Base-by-base conservation (phyloP, 2,797 vertebrate genomes). In the Lagocephalus sceleratus region DNA sequence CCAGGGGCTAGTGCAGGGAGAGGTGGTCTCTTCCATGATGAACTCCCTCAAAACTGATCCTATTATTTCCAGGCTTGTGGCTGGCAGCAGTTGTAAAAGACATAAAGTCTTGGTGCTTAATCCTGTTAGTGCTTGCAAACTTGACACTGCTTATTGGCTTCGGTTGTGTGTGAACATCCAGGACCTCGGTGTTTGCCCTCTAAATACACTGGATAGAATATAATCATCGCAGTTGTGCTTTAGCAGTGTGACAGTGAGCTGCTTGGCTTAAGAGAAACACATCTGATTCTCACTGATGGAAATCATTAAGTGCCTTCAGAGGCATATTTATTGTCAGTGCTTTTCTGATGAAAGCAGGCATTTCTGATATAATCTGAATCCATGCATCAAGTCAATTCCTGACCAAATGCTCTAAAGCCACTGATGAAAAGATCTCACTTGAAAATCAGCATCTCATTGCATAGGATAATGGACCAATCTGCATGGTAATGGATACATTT, bases 71-170 rank as follows among this genome's bases (percentile, higher is more conserved):
- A 88, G 80, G 67, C 82, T 83, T 84, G 75, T 79, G 79, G 70
- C 83, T 87, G 85, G 87, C 87, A 88, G 79, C 64, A 58, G 84
- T 81, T 76, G 81, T 88, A 88, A 87, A 90, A 91, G 83, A 89
- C 88, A 90, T 87, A 88, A 90, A 88, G 81, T 91, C 80, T 83
- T 83, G 84, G 83, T 83, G 84, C 87, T 87, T 89, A 92, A 90
- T 90, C 88, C 87, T 87, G 82, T 90, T 90, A 90, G 86, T 80
- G 72, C 82, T 35, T 81, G 84, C 83, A 87, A 86, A 85, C 77
- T 81, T 85, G 85, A 85, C 84, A 85, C 75, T 71, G 77, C 85
- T 84, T 84, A 84, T 84, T 85, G 83, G 84, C 81, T 87, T 70
- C 6, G 79, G 76, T 83, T 79, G 65, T 76, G 85, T 73, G 79